A percentile compares a stretch with the other conserved stretches of the same genome.
These are phyloP conservation scores for Drosophila kuntzei DNA, from an alignment of 2,888 invertebrate genomes.

Conservation along the genomic window DNA sequence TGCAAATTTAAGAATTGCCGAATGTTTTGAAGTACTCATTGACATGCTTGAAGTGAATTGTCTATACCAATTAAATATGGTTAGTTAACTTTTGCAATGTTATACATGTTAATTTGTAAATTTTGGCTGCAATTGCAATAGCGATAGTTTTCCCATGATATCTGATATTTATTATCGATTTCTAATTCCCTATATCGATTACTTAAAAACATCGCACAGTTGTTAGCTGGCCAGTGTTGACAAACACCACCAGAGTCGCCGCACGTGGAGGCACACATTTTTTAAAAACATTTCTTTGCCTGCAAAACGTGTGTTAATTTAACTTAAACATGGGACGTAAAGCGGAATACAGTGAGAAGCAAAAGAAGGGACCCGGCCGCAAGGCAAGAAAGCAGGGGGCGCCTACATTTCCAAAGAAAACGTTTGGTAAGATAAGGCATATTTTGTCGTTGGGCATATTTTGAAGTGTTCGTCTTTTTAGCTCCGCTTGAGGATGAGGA, in stretches of 20 bases:
- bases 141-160: background rate
- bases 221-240: conserved; percentile 29
- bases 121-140: background rate
- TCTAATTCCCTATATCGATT: conserved; percentile 8
- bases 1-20: background rate
- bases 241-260: background rate
- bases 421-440: conserved; percentile 77
- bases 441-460: background rate
- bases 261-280: conserved; percentile 55
- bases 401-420: conserved; percentile 87
- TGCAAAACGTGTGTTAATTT: conserved; percentile 14
- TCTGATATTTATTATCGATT: conserved; percentile 1
- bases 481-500: conserved; percentile 86
- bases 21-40: background rate
- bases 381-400: conserved; percentile 95
- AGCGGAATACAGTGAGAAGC: conserved; percentile 91
- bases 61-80: background rate
- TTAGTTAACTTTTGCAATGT: background rate
- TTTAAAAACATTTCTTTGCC: conserved; percentile 37
- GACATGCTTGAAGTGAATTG: background rate
- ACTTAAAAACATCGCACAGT: background rate
- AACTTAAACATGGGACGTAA: conserved; percentile 91
- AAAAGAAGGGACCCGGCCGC: conserved; percentile 93
- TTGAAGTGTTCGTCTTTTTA: conserved; percentile 39
- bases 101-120: background rate